Evolutionary conservation across 2,113 vertebrate genomes (phyloP), one percentile per base, ranked within the genome.

Genomic region (Equus przewalskii): DNA sequence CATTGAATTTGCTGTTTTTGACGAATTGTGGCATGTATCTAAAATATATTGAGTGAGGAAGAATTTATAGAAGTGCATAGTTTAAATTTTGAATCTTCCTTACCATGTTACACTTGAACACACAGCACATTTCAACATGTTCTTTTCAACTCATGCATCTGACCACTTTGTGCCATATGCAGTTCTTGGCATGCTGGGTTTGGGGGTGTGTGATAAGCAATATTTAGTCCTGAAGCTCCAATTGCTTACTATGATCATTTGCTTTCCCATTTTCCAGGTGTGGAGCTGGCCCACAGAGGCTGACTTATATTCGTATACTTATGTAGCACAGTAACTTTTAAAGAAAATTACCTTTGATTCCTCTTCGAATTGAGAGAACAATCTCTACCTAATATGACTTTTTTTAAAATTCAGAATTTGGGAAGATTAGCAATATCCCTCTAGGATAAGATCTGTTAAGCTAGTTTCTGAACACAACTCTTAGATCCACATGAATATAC

Each of bases 331-430:
- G 88, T 73, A 65, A 49, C 79, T 84, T 72, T 58, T 28, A 46
- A 81, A 81, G 60, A 88, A 79, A 91, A 60, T 41, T 49, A 73
- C 62, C 62, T 92, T 84, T 81, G 65, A 56, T 33, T 95, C 92
- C 54, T 76, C 28, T 33, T 94, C 75, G 79, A 24, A 44, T 60
- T 33, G 33, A 70, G 5, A 97, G 13, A 94, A 92, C 49, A 92
- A 13, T 69, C 36, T 75, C 30, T 80, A 44, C 33, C 49, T 79
- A 51, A 69, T 70, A 70, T 65, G 33, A 46, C 30, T 36, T 65
- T 58, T n/a, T 76, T 75, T 28, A 10, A 5, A 72, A 51, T 30
- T 69, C 9, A 75, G 33, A 89, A 46, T 97, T 95, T 94, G 69
- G 58, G 13, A 96, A 85, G 56, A 96, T 56, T 86, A 82, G 9